phyloP scores from a whole-genome alignment of 1,140 invertebrate genomes.

The Nasonia longicornis region DNA sequence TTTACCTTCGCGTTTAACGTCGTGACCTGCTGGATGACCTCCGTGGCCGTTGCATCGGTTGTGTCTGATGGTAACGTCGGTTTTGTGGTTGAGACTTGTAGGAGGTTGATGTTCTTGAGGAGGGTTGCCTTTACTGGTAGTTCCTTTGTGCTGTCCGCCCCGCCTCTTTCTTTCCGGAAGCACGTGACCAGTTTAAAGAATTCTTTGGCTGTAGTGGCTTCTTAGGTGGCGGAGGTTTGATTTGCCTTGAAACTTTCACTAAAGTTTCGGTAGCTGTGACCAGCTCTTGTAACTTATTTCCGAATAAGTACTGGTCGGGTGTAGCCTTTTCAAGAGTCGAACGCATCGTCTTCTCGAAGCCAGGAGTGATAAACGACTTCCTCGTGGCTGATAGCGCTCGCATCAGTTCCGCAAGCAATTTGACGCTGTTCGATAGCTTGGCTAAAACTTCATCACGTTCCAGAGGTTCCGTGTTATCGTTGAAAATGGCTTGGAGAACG shows the following conservation, averaged over 20 bases:
- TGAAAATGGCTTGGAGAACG: constrained; percentile 25
- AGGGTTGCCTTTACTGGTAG: constrained; percentile 30
- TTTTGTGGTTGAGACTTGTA: neutral
- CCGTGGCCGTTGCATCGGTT: constrained; percentile 2
- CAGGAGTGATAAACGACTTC: constrained; percentile 39
- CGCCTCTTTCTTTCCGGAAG: neutral
- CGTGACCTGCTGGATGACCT: neutral
- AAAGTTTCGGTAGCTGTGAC: constrained; percentile 33
- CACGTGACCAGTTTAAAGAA: constrained; percentile 34
- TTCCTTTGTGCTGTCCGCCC: neutral
- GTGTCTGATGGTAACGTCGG: constrained; percentile 6
- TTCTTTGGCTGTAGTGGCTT: neutral
- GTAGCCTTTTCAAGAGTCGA: constrained; percentile 39
- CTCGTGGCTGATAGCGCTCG: constrained; percentile 14
- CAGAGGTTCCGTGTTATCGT: constrained; percentile 13
- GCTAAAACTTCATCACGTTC: constrained; percentile 34
- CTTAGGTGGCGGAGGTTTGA: neutral
- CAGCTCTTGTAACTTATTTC: constrained; percentile 28
- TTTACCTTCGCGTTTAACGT: constrained; percentile 3
- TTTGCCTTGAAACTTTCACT: neutral
- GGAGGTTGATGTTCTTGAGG: neutral
- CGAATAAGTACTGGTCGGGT: constrained; percentile 35
- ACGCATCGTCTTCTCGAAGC: constrained; percentile 1
- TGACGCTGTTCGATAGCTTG: constrained; percentile 29
- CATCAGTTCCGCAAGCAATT: constrained; percentile 27